Conservation (phyloP, 2,888 invertebrate genomes). For the Dryobota labecula region DNA sequence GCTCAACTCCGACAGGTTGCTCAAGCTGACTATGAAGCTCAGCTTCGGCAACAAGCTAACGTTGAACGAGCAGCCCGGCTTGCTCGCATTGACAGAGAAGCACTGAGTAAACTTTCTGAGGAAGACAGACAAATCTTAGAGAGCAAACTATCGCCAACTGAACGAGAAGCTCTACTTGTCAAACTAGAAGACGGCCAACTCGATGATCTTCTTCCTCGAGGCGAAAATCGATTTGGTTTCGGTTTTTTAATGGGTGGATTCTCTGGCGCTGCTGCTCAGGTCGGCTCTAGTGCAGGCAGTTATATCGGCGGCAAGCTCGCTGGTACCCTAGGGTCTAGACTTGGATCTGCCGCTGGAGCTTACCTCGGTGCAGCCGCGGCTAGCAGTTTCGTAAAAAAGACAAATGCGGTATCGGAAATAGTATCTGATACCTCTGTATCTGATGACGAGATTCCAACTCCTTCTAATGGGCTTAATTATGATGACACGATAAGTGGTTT, state of each 20-base stretch:
- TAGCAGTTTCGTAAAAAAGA: conserved; percentile 25
- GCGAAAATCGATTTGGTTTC: conserved; percentile 37
- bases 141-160: conserved; percentile 5
- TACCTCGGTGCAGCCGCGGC: conserved; percentile 41
- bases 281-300: conserved; percentile 35
- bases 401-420: background rate
- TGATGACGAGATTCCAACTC: background rate
- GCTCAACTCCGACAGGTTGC: background rate
- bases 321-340: conserved; percentile 33
- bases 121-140: conserved; percentile 25
- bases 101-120: conserved; percentile 25
- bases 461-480: background rate
- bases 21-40: background rate
- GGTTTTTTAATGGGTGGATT: background rate
- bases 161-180: conserved; percentile 24
- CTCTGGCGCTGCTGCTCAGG: conserved; percentile 4
- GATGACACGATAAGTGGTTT: background rate
- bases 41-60: background rate
- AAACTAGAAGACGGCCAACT: conserved; percentile 29
- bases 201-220: background rate
- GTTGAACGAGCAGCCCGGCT: conserved; percentile 13
- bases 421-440: background rate
- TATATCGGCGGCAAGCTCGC: conserved; percentile 37
- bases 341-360: conserved; percentile 48
- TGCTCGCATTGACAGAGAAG: conserved; percentile 29